phyloP scores from a whole-genome alignment of 92 coral and sea anemone genomes.

The Palythoa grandiflora region DNA sequence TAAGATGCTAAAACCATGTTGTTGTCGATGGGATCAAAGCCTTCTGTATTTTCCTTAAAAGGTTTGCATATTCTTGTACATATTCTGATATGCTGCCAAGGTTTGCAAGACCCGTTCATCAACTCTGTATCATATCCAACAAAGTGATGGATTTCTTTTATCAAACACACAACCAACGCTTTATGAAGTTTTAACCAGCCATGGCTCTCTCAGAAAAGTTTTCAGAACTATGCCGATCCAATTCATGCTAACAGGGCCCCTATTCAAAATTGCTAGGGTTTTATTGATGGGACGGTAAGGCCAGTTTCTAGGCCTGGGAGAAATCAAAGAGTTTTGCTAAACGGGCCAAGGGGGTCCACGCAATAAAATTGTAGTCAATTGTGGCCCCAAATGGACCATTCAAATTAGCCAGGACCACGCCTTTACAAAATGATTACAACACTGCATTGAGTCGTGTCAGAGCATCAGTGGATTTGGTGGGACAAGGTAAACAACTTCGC shows the following conservation, averaged over 20 bases:
- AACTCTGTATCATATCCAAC: conserved; percentile 32
- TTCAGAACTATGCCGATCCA: too few relatives aligned
- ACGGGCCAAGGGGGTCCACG: conserved; percentile 16
- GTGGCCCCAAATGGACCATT: conserved; percentile 56
- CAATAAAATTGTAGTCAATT: too few relatives aligned
- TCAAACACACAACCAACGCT: background rate
- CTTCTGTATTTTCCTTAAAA: too few relatives aligned
- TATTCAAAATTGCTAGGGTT: too few relatives aligned
- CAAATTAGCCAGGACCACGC: conserved; percentile 32
- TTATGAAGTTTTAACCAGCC: conserved; percentile 28
- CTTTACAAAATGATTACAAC: conserved; percentile 47
- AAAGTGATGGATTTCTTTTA: conserved; percentile 7
- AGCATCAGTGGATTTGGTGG: conserved; percentile 4
- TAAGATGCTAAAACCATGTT: too few relatives aligned
- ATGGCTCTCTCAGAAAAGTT: conserved; percentile 29
- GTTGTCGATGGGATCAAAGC: too few relatives aligned
- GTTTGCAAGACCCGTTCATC: background rate
- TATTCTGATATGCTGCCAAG: background rate
- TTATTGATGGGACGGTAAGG: too few relatives aligned
- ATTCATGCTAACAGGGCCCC: too few relatives aligned
- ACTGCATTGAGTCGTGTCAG: conserved; percentile 31
- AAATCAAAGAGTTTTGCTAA: background rate
- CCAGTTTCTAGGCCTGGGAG: too few relatives aligned
- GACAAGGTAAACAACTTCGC: conserved; percentile 50
- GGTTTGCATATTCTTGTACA: background rate